A percentile compares a stretch with the other conserved stretches of the same genome.
These are phyloP conservation scores for Cabera pusaria DNA, from an alignment of 2,888 invertebrate genomes.

Conservation along the genomic window DNA sequence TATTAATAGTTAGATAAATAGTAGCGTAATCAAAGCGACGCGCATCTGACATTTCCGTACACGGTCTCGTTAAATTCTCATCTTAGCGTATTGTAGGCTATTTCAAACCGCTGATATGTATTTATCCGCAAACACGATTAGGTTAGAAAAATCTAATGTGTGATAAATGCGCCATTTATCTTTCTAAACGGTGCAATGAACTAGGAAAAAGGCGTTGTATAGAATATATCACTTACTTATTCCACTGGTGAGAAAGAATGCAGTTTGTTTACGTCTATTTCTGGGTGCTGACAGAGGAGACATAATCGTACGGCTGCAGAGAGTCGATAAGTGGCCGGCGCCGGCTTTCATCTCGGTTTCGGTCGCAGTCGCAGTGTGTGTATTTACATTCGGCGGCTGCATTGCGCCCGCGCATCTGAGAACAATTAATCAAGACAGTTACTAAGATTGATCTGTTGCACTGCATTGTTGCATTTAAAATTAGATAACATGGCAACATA, in stretches of 20 bases:
- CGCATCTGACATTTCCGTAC: conserved; percentile 33
- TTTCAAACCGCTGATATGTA: conserved; percentile 29
- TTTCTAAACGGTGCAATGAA: no score
- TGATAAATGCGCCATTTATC: conserved; percentile 10
- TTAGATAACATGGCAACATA: no score
- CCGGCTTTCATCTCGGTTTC: conserved; percentile 74
- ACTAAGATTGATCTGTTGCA: conserved; percentile 1
- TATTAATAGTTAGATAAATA: conserved; percentile 34
- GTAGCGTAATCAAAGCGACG: conserved; percentile 33
- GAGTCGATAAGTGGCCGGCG: conserved; percentile 75
- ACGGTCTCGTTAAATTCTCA: conserved; percentile 43
- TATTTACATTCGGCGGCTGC: conserved; percentile 59
- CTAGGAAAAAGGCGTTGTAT: no score
- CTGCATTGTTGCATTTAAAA: no score
- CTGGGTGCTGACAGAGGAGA: conserved; percentile 70
- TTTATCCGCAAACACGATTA: conserved; percentile 30
- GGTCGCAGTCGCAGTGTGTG: conserved; percentile 49
- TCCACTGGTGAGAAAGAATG: conserved; percentile 34
- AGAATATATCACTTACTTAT: conserved; percentile 12
- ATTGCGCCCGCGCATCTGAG: conserved; percentile 45
- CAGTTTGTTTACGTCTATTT: conserved; percentile 66
- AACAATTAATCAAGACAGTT: conserved; percentile 9
- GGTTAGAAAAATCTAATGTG: no score
- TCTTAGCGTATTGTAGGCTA: conserved; percentile 29
- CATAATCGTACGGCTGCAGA: conserved; percentile 67